Conservation (phyloP, 1,140 invertebrate species). For the Papilio machaon region DNA sequence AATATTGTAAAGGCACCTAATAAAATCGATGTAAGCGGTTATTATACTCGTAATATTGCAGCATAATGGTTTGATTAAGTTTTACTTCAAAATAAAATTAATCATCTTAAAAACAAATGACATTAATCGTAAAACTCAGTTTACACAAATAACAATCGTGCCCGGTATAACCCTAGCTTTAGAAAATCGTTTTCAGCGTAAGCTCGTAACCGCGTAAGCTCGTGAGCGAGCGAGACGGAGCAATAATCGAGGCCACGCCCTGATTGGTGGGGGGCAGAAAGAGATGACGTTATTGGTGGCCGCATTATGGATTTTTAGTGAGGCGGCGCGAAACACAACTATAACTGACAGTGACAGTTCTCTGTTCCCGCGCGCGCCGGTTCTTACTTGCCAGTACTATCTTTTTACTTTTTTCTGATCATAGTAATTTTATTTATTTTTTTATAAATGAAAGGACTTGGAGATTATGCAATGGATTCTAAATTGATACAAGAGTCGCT, state of each 20-base stretch:
- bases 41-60: not conserved
- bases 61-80: not conserved
- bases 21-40: not conserved
- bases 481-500: conserved; percentile 54
- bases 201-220: conserved; percentile 60
- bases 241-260: conserved; percentile 63
- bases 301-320: conserved; percentile 77
- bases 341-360: conserved; percentile 62
- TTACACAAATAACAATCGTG: conserved; percentile 22
- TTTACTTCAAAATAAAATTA: not conserved
- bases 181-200: conserved; percentile 51
- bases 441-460: conserved; percentile 56
- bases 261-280: conserved; percentile 63
- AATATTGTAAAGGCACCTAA: not conserved
- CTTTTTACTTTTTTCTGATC: conserved; percentile 40
- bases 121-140: conserved; percentile 25
- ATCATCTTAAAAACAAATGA: conserved; percentile 26
- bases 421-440: conserved; percentile 42
- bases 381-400: conserved; percentile 48
- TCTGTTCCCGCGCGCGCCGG: conserved; percentile 57
- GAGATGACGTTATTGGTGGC: conserved; percentile 67
- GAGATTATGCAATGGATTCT: conserved; percentile 52
- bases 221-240: conserved; percentile 65
- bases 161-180: conserved; percentile 55
- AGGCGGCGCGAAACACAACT: conserved; percentile 54